These are phyloP conservation scores for Rhineura floridana DNA, from an alignment of 2,113 vertebrate species.

Conservation along the genomic window DNA sequence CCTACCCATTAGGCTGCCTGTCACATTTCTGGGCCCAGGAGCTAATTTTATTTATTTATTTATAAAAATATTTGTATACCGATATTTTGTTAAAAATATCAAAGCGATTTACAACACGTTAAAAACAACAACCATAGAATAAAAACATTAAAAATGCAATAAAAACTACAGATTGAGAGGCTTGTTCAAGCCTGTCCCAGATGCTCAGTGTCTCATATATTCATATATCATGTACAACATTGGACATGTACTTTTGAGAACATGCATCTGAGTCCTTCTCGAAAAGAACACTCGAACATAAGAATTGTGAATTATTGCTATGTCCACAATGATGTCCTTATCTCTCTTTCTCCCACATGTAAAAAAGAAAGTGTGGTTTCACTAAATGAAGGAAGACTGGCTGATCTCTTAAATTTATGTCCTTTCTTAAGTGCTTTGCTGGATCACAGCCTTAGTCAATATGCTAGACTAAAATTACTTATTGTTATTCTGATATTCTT, in stretches of 20 bases:
- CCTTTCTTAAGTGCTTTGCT: conserved; percentile 42
- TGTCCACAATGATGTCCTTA: not conserved
- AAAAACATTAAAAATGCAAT: too few species aligned
- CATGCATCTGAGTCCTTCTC: not conserved
- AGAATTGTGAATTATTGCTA: conserved; percentile 4
- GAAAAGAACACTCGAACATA: not conserved
- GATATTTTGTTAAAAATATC: too few species aligned
- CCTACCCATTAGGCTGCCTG: not conserved
- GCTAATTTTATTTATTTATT: too few species aligned
- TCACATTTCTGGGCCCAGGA: not conserved
- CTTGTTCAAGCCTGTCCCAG: not conserved
- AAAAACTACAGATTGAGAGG: too few species aligned
- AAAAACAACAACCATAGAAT: too few species aligned
- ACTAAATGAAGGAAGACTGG: not conserved
- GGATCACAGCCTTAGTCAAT: conserved; percentile 18
- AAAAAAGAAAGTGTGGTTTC: conserved; percentile 24
- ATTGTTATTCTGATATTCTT: not conserved
- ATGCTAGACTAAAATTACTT: conserved; percentile 17
- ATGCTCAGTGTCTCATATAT: too few species aligned
- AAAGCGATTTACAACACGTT: too few species aligned
- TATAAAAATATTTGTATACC: too few species aligned
- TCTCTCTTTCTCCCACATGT: not conserved
- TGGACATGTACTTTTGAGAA: not conserved
- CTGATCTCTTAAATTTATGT: conserved; percentile 2
- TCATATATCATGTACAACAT: not conserved